Conservation (phyloP, 2,797 vertebrate genomes). For the Eulemur coronatus region DNA sequence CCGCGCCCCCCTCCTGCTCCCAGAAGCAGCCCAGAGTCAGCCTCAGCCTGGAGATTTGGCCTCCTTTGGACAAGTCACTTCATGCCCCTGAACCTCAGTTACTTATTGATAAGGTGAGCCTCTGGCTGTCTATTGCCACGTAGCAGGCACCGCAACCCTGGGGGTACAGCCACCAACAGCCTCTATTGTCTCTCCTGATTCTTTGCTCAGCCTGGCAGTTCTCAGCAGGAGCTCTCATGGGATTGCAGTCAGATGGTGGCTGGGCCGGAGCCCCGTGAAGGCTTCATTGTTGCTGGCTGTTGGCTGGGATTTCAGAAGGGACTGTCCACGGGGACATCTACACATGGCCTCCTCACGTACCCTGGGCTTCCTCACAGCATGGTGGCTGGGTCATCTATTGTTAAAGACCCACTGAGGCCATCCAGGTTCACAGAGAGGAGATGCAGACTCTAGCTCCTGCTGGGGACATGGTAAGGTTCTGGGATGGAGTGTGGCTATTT, state of each 20-base stretch:
- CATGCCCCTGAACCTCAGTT: neutral
- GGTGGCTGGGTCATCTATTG: neutral
- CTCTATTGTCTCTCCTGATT: neutral
- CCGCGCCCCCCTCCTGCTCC: neutral
- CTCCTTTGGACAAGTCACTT: accelerated
- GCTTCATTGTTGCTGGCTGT: neutral
- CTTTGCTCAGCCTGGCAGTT: neutral
- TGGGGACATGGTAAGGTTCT: neutral
- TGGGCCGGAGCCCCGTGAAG: accelerated
- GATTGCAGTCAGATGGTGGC: accelerated
- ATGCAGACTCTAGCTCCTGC: neutral
- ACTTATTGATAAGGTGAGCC: accelerated
- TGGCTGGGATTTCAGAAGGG: neutral
- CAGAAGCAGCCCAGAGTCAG: accelerated
- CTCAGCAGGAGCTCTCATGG: accelerated
- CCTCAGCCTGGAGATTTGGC: no score
- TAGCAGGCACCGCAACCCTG: accelerated
- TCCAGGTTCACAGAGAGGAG: neutral
- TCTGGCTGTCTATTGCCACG: neutral
- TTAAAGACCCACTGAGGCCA: accelerated
- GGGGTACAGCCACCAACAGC: accelerated
- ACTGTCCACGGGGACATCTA: accelerated
- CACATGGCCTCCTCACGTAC: accelerated
- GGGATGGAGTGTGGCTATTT: neutral
- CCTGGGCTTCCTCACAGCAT: neutral